Base-by-base conservation (phyloP, 2,888 invertebrate genomes). In the Cenopis cana region DNA sequence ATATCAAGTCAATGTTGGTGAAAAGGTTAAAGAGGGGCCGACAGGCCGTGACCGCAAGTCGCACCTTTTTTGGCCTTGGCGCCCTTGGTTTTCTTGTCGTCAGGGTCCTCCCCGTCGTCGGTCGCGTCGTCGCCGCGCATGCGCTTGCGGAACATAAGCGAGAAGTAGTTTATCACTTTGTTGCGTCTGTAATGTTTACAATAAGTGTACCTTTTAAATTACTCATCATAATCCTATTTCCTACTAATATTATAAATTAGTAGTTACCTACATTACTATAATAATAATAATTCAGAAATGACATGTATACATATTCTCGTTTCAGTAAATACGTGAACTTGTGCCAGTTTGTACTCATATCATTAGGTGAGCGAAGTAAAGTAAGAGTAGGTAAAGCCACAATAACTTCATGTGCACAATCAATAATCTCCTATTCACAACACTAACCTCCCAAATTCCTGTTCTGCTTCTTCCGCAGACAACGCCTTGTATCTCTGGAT, bases 381-480 rank as follows among this genome's bases (percentile, higher is more conserved):
- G n/a, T n/a, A n/a, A n/a, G n/a, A n/a, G n/a, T n/a, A n/a, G n/a
- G n/a, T 29, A 29, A 1, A 38, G 38, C 38, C 38, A 12, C 38
- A 38, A 4, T 11, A 41, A 41, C 14, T 41, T 41, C 41, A 41
- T 0, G 41, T 41, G 14, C 41, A 14, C 41, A 5, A 14, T 11
- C 41, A 41, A 36, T 36, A 12, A 12, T 41, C n/a, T 46, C 14
- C n/a, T n/a, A n/a, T 17, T 14, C 46, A 33, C 33, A 36, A 56
- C 14, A 68, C 75, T 78, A 79, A 95, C 96, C 95, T 96, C 76
- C 96, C 98, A 88, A 99, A 99, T 85, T 99, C 98, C 82, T 98
- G 97, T 84, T 99, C 99, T 0, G 99, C 99, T 89, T 99, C 99
- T 89, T 99, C 99, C 0, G 98, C 98, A 11, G 98, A 98, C 14